Evolutionary conservation across 2,888 invertebrate genomes (phyloP), one percentile per base, ranked within the genome.

Genomic region (Morinoia aosen): DNA sequence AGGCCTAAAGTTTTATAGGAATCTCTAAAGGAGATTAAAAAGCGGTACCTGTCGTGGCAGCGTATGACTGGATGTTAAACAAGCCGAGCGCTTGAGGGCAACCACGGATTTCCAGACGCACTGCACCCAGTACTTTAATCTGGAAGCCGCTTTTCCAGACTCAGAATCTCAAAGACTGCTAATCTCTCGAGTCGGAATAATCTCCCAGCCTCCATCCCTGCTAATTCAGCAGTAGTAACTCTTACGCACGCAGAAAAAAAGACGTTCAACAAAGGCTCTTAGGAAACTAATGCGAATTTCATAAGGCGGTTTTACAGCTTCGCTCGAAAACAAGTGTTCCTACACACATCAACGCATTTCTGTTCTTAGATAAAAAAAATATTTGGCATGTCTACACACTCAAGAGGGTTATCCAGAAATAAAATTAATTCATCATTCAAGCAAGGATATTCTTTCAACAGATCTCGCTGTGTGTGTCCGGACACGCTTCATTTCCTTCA

Each of bases 1-100:
- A 40, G 90, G 90, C 90, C 90, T 90, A 90, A 90, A 40, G 48
- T 90, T 90, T 90, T 90, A 90, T 90, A 39, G 40, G 12, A 40
- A 48, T 90, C 90, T 11, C 19, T 90, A 40, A 90, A 48, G 88
- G 40, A 90, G 90, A 90, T 90, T 90, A 90, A 39, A 12, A 48
- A 90, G 76, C 39, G 90, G 48, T 90, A 90, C 90, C 90, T 90
- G 90, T 90, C 39, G 10, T 39, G 39, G 33, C 39, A 39, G 90
- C 12, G 40, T 19, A 48, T 40, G 90, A 90, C 90, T 90, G 90
- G 48, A 90, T 90, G 90, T 90, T 48, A 90, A 90, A 90, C 90
- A 90, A 90, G 90, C 39, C 40, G 11, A 40, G 3, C 11, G 90
- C 90, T 40, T 90, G 12, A 90, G 90, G 48, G 16, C 16, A 5